Conservation (phyloP, 2,888 invertebrate genomes). For the Tetranychus truncatus region DNA sequence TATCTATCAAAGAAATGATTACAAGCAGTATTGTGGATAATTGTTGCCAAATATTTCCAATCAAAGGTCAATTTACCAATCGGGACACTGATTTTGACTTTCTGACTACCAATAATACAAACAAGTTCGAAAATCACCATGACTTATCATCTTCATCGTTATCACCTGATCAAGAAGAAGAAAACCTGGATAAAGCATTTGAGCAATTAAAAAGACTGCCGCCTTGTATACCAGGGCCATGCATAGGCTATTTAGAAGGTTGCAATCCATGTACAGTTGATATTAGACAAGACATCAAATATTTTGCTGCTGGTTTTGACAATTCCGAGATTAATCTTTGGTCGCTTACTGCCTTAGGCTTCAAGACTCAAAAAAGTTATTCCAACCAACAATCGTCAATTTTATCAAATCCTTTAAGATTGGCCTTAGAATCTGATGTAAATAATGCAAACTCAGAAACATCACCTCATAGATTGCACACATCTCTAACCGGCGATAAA, state of each 20-base stretch:
- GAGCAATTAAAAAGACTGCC: neutral
- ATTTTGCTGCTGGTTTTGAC: slow-evolving; percentile 9
- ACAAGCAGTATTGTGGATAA: neutral
- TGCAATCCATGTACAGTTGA: neutral
- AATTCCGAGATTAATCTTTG: slow-evolving; percentile 3
- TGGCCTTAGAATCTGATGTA: neutral
- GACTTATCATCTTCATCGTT: neutral
- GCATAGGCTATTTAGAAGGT: neutral
- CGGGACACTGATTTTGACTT: neutral
- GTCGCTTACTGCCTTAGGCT: neutral
- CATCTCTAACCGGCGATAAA: neutral
- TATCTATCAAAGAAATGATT: neutral
- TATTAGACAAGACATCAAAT: neutral
- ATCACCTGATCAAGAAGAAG: neutral
- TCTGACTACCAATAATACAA: neutral
- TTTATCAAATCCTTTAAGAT: neutral
- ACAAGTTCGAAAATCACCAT: neutral
- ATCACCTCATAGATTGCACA: no score
- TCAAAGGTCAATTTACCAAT: neutral
- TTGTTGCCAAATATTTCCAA: neutral
- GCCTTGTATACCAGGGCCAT: neutral
- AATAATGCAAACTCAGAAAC: neutral
- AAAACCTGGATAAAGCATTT: neutral
- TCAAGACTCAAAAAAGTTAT: neutral
- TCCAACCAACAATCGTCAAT: neutral